Percentiles rank a stretch among this genome's conserved stretches.
Evolutionary conservation across 2,888 invertebrate species (phyloP).

Genomic region (Petrolisthes manimaculis): DNA sequence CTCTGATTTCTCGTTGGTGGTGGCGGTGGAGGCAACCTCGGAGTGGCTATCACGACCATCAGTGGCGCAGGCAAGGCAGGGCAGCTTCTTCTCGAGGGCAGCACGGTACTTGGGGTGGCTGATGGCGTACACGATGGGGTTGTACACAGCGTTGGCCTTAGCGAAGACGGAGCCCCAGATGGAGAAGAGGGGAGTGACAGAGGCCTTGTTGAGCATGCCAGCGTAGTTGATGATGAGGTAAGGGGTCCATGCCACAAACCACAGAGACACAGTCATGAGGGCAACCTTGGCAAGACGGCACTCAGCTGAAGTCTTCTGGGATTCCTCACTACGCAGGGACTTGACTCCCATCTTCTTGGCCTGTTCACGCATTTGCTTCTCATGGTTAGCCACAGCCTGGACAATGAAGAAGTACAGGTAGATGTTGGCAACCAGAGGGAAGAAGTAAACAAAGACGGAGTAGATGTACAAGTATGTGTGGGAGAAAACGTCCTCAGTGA

Average conservation of each 20-base stretch:
- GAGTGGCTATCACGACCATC: neutral
- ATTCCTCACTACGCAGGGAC: conserved; percentile 59
- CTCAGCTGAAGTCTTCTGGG: conserved; percentile 64
- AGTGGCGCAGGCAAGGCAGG: conserved; percentile 58
- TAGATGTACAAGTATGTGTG: conserved; percentile 67
- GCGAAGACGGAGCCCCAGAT: conserved; percentile 70
- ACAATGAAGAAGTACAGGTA: conserved; percentile 70
- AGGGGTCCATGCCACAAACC: conserved; percentile 68
- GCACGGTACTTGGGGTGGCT: conserved; percentile 68
- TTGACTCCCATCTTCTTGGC: conserved; percentile 67
- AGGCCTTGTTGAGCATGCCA: conserved; percentile 66
- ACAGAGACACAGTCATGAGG: conserved; percentile 65
- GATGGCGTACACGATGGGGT: conserved; percentile 68
- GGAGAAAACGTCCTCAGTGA: conserved; percentile 53
- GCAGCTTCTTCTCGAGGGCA: conserved; percentile 61
- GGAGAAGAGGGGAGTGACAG: conserved; percentile 65
- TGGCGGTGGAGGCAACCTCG: neutral
- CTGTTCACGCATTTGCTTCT: conserved; percentile 67
- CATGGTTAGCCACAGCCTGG: conserved; percentile 67
- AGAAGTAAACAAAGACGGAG: conserved; percentile 60
- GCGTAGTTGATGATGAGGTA: conserved; percentile 68
- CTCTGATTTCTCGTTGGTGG: conserved; percentile 24
- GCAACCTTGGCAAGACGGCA: conserved; percentile 66
- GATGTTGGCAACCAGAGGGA: conserved; percentile 68
- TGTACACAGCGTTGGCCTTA: conserved; percentile 70